Evolutionary conservation across 2,113 vertebrate species (phyloP), one percentile per base, ranked within the genome.

Genomic region (Neolamprologus caudopunctatus): DNA sequence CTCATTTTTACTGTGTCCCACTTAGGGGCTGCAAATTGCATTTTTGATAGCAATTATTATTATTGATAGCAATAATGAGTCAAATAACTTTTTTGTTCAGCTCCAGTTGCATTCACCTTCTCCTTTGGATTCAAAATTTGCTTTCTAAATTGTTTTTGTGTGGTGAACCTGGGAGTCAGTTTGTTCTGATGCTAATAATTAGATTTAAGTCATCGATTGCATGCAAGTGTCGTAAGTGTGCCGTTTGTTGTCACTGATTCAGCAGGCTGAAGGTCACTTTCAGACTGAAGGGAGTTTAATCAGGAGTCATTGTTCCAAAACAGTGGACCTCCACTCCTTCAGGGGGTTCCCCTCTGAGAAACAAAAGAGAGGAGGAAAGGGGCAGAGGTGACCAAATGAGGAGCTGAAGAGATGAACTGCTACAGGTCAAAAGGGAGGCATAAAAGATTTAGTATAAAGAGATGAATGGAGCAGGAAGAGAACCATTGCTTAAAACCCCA

Each of bases 251-350:
- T 11, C 13, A 78, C 90, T 93, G 89, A 94, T 63, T 93, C 89
- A 94, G 89, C 94, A 91, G 78, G 80, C 54, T 87, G 35, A 78
- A 53, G 93, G 84, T 90, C 85, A 88, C 37, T 82, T 88, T 91
- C 80, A 91, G 79, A 85, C 68, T 47, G 53, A 83, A 21, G 81
- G 91, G 87, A 90, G 91, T 93, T 91, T 90, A 94, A 94, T 92
- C 91, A 89, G 75, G 78, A 92, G 35, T 84, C 87, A 96, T 55
- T 9, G 92, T 93, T 96, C 94, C 94, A 89, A 87, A 88, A 81
- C 82, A 83, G 81, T 24, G 80, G 84, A 19, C 61, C 10, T 84
- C 73, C 86, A 80, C 89, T 93, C 89, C 91, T 88, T 63, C 58
- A 81, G 79, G 90, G 87, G 90, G 78, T 88, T 89, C 73, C 84